A percentile compares a stretch with the other conserved stretches of the same genome.
Evolutionary conservation across 2,888 invertebrate genomes (phyloP).

Genomic region (Poecilus cupreus): DNA sequence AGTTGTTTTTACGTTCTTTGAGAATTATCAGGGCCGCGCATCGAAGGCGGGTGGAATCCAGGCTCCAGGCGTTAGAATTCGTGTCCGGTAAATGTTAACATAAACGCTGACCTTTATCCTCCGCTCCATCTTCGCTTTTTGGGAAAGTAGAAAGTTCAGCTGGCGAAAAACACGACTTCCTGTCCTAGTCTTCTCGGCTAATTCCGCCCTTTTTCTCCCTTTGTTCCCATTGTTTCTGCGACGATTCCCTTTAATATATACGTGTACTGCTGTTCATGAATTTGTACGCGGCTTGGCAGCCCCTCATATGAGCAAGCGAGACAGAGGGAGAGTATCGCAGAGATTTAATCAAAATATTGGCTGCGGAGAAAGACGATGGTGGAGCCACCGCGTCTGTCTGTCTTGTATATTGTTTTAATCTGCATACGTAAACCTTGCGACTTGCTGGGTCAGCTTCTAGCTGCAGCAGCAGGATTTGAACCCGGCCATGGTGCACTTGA

Average conservation of each 20-base stretch:
- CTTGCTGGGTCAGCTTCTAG: background rate
- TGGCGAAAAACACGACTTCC: slow-evolving; percentile 19
- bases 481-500: background rate
- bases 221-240: background rate
- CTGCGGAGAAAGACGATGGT: slow-evolving; percentile 13
- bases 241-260: slow-evolving; percentile 13
- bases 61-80: slow-evolving; percentile 1
- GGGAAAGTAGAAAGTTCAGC: slow-evolving; percentile 42
- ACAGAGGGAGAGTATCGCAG: background rate
- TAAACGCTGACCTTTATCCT: slow-evolving; percentile 42
- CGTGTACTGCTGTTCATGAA: slow-evolving; percentile 2
- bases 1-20: slow-evolving; percentile 53
- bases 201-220: background rate
- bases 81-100: slow-evolving; percentile 49
- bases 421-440: slow-evolving; percentile 33
- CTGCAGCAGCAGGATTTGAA: background rate
- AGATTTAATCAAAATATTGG: slow-evolving; percentile 54
- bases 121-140: background rate
- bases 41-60: background rate
- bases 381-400: slow-evolving; percentile 22
- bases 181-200: background rate
- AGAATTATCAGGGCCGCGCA: slow-evolving; percentile 49
- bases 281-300: background rate
- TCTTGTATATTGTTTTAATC: slow-evolving; percentile 52
- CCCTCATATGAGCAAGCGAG: background rate